Base-by-base conservation (phyloP, 1,140 invertebrate genomes). In the Caerostris extrusa region DNA sequence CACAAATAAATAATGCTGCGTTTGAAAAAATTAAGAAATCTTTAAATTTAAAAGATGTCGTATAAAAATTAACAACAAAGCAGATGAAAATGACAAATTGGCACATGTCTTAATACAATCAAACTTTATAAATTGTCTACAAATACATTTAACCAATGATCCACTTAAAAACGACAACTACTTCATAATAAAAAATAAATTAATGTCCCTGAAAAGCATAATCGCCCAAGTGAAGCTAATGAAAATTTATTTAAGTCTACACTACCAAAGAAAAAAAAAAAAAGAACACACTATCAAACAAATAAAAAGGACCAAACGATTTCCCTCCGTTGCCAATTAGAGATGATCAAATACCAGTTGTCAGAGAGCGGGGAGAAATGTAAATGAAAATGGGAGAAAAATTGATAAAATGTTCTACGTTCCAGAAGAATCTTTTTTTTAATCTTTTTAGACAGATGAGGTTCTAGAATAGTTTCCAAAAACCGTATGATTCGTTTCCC, bases 281-380 rank as follows among this genome's bases (percentile, higher is more conserved):
- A 14, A 34, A 34, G 34, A 34, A 34, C 34, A 34, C 34, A 34
- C n/a, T n/a, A n/a, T 34, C 34, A 34, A 34, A 34, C 2, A 77
- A 77, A 50, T 19, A 77, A 50, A 50, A 71, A 50, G 69, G 50
- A 53, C 69, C 69, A 77, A 77, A 90, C 57, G 89, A 53, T 55
- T 6, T 81, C 69, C 55, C 53, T 67, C 81, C 81, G 77, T 85
- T 92, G 60, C 81, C 81, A 92, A 92, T 92, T 92, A 92, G 55
- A 19, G 60, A 92, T 92, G 81, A 92, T 92, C 90, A 92, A 92
- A 92, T 92, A 92, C 77, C 55, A 60, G 67, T 56, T 71, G 88
- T 90, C 88, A 90, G 88, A 67, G 60, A 81, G n/a, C 34, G 58
- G 34, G 90, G 57, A 69, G 57, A 60, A 17, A 81, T 58, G 69